Evolutionary conservation across 2,797 vertebrate genomes (phyloP), one percentile per base, ranked within the genome.

Genomic region (Distichodus sexfasciatus): DNA sequence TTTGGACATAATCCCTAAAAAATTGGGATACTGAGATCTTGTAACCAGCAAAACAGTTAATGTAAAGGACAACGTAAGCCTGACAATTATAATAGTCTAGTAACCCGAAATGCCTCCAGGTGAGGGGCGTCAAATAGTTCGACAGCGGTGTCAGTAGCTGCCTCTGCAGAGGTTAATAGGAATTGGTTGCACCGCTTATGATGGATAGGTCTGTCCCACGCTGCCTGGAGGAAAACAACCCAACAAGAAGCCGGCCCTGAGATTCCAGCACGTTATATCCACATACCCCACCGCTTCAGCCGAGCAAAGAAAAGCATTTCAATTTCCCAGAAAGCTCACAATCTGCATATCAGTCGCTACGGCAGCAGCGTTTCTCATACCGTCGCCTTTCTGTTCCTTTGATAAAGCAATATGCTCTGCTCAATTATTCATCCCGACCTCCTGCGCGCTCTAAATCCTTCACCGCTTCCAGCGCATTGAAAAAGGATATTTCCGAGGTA

Each of bases 361-460:
- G 28, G 35, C 28, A 36, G 35, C 28, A 5, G 24, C n/a, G 50
- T 65, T 68, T 5, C 43, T 36, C 36, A 23, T 60, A 63, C 11
- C 19, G 47, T 24, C 54, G 51, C 9, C 28, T 28, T 36, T 35
- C 65, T 47, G 47, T 58, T 58, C 53, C 53, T 70, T 54, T 60
- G 53, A 36, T 31, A 28, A 53, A 55, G 60, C 54, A 66, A 66
- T 43, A 66, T 41, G 19, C 41, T 63, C 47, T 19, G 14, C 10
- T 75, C 28, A 70, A 70, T 66, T 47, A 75, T 61, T 61, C 38
- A 75, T 66, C 10, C 15, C 33, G 12, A 47, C 43, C 60, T 54
- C 33, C 54, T 26, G 67, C 69, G 53, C 36, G 1, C 43, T 61
- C 65, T 70, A 38, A 75, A 53, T 53, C 36, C 61, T 59, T 51